A percentile compares a stretch with the other conserved stretches of the same genome.
These are phyloP conservation scores for Probaryconus sp. DNA, from an alignment of 1,140 invertebrate genomes.

Conservation along the genomic window DNA sequence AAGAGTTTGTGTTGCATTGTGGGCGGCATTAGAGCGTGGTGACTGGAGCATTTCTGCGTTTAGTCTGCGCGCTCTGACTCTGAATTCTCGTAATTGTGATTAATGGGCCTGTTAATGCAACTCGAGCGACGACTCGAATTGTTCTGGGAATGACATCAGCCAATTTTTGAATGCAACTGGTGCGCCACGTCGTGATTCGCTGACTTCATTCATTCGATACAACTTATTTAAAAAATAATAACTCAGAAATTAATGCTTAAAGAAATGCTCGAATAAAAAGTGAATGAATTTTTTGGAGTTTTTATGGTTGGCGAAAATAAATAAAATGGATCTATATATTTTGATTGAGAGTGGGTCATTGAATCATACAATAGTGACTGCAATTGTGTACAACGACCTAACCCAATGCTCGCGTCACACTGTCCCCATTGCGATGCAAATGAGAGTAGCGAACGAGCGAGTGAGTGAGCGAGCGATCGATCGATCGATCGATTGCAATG, in stretches of 20 bases:
- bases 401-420: constrained; percentile 39
- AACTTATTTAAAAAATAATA: too few relatives aligned
- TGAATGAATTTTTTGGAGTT: too few relatives aligned
- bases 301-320: too few relatives aligned
- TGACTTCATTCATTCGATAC: constrained; percentile 13
- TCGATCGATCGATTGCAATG: background rate
- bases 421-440: constrained; percentile 58
- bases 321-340: too few relatives aligned
- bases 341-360: background rate
- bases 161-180: constrained; percentile 56
- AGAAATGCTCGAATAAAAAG: too few relatives aligned
- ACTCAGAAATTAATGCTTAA: too few relatives aligned
- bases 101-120: constrained; percentile 71
- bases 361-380: background rate
- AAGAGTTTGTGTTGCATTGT: constrained; percentile 51
- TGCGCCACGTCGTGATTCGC: constrained; percentile 19
- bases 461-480: background rate
- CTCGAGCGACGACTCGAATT: constrained; percentile 58
- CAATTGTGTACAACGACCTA: constrained; percentile 15
- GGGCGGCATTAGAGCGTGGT: constrained; percentile 65
- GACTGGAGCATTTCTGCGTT: constrained; percentile 61
- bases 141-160: constrained; percentile 65
- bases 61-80: constrained; percentile 55
- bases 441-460: constrained; percentile 21
- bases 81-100: constrained; percentile 76